Base-by-base conservation (phyloP, 1,140 invertebrate species). In the Bombus sibiricus region DNA sequence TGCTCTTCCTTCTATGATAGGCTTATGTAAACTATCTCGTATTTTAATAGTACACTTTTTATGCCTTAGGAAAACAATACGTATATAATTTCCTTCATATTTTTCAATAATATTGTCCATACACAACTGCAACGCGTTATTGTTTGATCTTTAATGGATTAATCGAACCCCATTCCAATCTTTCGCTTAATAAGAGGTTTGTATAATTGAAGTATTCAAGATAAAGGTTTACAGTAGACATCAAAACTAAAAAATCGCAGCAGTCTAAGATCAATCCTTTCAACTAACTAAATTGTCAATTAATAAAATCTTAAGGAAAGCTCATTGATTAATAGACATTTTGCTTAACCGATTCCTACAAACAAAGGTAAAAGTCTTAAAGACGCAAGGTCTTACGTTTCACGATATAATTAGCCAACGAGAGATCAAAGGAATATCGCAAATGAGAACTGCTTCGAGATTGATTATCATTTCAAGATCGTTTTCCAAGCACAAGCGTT, bases 401-500 rank as follows among this genome's bases (percentile, higher is more conserved):
- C 83, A 13, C 22, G 34, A 85, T 62, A 47, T 71, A 80, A 80
- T 85, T 72, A 85, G 66, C 59, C 15, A 10, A 0, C 32, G n/a
- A 9, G 39, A 13, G 41, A 9, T 39, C 83, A 85, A 85, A 85
- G 83, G 77, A 62, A 73, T 59, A 59, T 43, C 53, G 25, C 57
- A 68, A 79, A 71, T 57, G 66, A 72, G 64, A 69, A 69, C n/a
- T 37, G 59, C 57, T 28, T n/a, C 15, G 66, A n/a, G 76, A 84
- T 79, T 59, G 75, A 84, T 84, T 72, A 84, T 79, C 83, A 72
- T 78, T 84, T 79, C n/a, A 79, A 72, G 66, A 84, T 84, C 76
- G 75, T 34, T 22, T 25, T 22, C n/a, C 15, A 8, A 8, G 39
- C 37, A 13, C 53, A 47, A 76, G 72, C 66, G 66, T 71, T 62